These are phyloP conservation scores for Apis florea DNA, from an alignment of 1,140 invertebrate species.

Conservation along the genomic window DNA sequence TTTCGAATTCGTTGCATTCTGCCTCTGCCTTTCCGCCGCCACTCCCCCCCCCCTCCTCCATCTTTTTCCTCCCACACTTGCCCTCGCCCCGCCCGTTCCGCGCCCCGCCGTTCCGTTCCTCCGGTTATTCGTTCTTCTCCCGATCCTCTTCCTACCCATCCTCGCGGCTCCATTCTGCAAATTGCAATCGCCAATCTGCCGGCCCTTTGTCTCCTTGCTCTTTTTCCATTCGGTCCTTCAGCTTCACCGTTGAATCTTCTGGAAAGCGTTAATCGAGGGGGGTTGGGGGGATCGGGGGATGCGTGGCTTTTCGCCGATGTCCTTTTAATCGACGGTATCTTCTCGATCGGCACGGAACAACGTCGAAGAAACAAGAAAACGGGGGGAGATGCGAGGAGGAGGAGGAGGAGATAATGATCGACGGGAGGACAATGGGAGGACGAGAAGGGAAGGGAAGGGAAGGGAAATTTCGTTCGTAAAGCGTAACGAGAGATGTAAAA, in stretches of 20 bases:
- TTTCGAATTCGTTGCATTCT: slow-evolving; percentile 79
- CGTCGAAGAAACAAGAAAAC: background rate
- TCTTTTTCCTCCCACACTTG: slow-evolving; percentile 37
- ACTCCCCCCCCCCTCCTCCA: slow-evolving; percentile 48
- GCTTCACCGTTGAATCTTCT: background rate
- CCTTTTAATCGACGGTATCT: background rate
- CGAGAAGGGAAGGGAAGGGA: too few species aligned
- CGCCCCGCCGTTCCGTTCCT: slow-evolving; percentile 13
- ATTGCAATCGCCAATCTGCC: slow-evolving; percentile 73
- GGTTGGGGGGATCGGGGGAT: slow-evolving; percentile 7
- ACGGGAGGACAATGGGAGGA: too few species aligned
- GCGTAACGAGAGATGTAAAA: slow-evolving; percentile 20
- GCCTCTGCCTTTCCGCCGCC: slow-evolving; percentile 65
- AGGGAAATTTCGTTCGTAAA: slow-evolving; percentile 33
- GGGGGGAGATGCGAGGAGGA: too few species aligned
- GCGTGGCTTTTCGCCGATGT: slow-evolving; percentile 1
- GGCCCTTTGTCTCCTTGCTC: slow-evolving; percentile 45
- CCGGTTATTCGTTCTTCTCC: slow-evolving; percentile 35
- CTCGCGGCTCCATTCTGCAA: slow-evolving; percentile 67
- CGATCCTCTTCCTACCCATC: slow-evolving; percentile 15
- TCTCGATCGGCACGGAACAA: background rate
- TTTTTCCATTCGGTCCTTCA: slow-evolving; percentile 6
- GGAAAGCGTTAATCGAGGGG: slow-evolving; percentile 44
- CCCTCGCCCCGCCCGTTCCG: slow-evolving; percentile 1
- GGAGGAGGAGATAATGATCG: too few species aligned